Evolutionary conservation across 1,140 invertebrate species (phyloP).

Genomic region (Cepaea nemoralis): DNA sequence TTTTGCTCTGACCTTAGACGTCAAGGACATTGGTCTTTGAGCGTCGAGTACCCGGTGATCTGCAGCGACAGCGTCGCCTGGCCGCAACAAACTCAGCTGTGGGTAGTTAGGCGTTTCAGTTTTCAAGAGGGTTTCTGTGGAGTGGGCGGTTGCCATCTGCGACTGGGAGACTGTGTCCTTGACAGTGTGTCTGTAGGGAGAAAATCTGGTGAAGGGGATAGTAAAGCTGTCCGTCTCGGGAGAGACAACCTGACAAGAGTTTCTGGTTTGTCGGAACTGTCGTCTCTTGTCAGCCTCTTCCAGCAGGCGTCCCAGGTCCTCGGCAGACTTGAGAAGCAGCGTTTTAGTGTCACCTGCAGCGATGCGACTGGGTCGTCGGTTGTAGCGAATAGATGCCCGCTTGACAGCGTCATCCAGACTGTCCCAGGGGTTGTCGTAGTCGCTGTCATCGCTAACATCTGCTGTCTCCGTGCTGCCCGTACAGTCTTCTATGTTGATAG

Average conservation of each 20-base stretch:
- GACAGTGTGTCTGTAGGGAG: constrained; percentile 35
- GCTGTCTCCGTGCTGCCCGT: not conserved
- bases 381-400: constrained; percentile 33
- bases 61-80: too few relatives aligned
- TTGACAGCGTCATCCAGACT: constrained; percentile 31
- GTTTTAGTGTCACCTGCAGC: not conserved
- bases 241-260: not conserved
- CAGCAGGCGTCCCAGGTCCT: constrained; percentile 34
- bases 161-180: constrained; percentile 18
- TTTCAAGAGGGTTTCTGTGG: not conserved
- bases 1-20: not conserved
- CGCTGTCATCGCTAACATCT: constrained; percentile 36
- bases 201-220: constrained; percentile 33
- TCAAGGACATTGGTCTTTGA: constrained; percentile 12
- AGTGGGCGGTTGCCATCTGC: not conserved
- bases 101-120: not conserved
- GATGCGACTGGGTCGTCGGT: constrained; percentile 23
- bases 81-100: not conserved
- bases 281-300: constrained; percentile 34
- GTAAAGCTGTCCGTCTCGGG: constrained; percentile 6
- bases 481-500: too few relatives aligned
- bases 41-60: not conserved
- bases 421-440: constrained; percentile 42
- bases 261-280: not conserved
- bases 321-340: constrained; percentile 31